Conservation (phyloP, 2,113 vertebrate species). For the Sitta europaea region DNA sequence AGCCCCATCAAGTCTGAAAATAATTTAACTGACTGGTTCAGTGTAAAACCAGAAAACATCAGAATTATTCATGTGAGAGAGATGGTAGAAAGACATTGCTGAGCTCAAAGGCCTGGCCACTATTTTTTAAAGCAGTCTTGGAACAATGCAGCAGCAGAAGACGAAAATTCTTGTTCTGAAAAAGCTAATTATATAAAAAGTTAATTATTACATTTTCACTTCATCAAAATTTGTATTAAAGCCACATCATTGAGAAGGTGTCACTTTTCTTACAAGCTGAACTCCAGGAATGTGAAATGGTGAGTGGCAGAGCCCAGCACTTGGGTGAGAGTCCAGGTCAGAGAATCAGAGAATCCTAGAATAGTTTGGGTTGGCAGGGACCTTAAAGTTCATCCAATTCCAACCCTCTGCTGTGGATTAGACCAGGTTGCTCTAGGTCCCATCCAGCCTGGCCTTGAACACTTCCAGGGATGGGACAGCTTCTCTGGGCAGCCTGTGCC, state of each 20-base stretch:
- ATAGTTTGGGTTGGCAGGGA: background rate
- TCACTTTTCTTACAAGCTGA: background rate
- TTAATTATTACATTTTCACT: background rate
- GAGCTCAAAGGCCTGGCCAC: background rate
- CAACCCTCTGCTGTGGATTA: background rate
- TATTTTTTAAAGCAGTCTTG: background rate
- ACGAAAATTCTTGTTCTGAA: background rate
- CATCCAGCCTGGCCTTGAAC: accelerated
- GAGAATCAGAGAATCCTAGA: background rate
- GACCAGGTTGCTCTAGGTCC: background rate
- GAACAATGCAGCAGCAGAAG: background rate
- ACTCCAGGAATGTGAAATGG: accelerated
- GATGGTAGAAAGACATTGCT: background rate
- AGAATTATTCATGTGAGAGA: background rate
- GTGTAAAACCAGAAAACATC: background rate
- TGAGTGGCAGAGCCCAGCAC: background rate
- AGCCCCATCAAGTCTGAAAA: background rate
- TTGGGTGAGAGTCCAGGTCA: background rate
- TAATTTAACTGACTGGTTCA: background rate
- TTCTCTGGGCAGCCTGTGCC: background rate
- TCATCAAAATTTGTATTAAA: background rate
- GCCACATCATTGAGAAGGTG: background rate
- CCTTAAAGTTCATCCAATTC: background rate
- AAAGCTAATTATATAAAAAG: background rate
- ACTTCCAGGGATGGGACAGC: background rate